phyloP scores from a whole-genome alignment of 2,888 invertebrate species.

The Chrysina gloriosa region DNA sequence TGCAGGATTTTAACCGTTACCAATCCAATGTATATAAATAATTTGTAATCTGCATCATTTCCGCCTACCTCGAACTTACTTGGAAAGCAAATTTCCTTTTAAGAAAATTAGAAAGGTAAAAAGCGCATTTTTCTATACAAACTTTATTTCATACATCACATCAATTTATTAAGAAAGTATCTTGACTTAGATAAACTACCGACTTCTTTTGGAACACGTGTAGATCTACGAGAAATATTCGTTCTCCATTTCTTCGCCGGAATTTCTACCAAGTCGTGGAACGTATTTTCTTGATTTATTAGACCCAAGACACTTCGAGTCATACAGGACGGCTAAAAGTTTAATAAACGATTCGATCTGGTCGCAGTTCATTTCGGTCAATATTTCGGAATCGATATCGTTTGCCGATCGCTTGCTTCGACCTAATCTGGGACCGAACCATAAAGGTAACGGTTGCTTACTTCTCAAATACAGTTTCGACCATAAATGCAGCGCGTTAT shows the following conservation, averaged over 20 bases:
- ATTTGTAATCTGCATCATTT: too few species aligned
- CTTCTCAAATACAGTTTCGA: not conserved
- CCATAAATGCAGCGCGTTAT: not conserved
- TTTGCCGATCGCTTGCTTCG: constrained; percentile 14
- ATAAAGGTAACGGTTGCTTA: constrained; percentile 4
- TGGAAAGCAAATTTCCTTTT: too few species aligned
- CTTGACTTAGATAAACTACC: too few species aligned
- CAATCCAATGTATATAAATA: too few species aligned
- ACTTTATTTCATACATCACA: too few species aligned
- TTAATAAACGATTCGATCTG: constrained; percentile 9
- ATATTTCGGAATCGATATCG: not conserved
- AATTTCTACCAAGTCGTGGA: constrained; percentile 18
- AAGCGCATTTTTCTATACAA: too few species aligned
- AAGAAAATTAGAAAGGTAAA: not conserved
- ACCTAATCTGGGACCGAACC: constrained; percentile 23
- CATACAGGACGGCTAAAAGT: not conserved
- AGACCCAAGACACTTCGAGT: not conserved
- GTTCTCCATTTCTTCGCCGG: not conserved
- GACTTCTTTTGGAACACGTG: too few species aligned
- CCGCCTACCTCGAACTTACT: too few species aligned
- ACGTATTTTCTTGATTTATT: not conserved
- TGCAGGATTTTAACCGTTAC: too few species aligned
- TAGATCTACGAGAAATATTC: too few species aligned
- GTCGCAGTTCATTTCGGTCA: not conserved
- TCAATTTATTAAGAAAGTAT: too few species aligned